Percentiles rank a stretch among this genome's conserved stretches.
phyloP scores from a whole-genome alignment of 2,797 vertebrate species.

The Odontamblyopus lacepedii region DNA sequence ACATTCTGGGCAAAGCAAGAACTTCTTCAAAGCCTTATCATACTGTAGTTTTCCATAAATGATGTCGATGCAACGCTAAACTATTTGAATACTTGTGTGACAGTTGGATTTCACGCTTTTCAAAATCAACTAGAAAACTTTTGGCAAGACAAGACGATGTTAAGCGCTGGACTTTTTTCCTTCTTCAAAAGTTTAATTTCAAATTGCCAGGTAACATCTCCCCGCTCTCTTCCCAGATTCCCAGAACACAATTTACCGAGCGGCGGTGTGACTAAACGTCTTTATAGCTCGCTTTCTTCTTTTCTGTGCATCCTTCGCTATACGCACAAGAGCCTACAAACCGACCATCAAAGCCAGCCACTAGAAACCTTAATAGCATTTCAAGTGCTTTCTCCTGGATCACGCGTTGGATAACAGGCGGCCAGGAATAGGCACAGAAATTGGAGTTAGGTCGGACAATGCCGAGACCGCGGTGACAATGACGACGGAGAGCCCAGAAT shows the following conservation, averaged over 20 bases:
- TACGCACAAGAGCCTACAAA: conserved; percentile 64
- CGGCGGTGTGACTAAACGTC: neutral
- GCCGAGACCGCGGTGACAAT: neutral
- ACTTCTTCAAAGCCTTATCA: no score
- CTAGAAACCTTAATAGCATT: conserved; percentile 75
- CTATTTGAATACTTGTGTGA: neutral
- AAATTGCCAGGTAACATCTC: neutral
- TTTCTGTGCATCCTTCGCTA: conserved; percentile 62
- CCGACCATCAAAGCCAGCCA: conserved; percentile 60
- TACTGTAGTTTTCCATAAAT: neutral
- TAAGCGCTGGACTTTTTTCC: neutral
- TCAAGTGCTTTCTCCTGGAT: conserved; percentile 78
- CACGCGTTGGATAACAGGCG: conserved; percentile 55
- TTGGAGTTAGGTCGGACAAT: conserved; percentile 13
- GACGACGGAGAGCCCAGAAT: conserved; percentile 13
- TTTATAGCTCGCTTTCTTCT: conserved; percentile 55
- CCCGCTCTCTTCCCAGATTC: conserved; percentile 10
- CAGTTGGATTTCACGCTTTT: neutral
- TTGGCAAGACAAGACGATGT: neutral
- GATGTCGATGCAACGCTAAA: no score
- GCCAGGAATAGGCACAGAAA: conserved; percentile 14
- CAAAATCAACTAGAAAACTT: no score
- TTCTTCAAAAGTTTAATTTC: neutral
- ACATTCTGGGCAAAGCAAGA: neutral
- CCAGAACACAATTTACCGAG: conserved; percentile 9